Conservation (phyloP, 1,140 invertebrate species). For the Palaemon carinicauda region DNA sequence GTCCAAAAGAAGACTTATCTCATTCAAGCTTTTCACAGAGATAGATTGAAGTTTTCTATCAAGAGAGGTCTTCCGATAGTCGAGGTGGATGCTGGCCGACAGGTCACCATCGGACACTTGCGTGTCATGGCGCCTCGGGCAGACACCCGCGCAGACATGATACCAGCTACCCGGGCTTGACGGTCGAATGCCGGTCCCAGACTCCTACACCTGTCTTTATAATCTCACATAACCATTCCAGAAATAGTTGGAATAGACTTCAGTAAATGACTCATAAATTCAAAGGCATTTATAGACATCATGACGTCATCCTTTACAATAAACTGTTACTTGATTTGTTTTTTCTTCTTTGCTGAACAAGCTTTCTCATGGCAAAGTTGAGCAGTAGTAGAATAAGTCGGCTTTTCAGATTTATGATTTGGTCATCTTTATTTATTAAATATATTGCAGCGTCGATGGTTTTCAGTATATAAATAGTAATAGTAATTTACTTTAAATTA, state of each 20-base stretch:
- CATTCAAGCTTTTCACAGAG: background rate
- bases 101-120: slow-evolving; percentile 48
- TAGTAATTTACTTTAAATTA: too few relatives aligned
- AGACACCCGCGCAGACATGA: slow-evolving; percentile 56
- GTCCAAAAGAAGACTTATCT: background rate
- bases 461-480: too few relatives aligned
- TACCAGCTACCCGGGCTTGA: slow-evolving; percentile 56
- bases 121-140: slow-evolving; percentile 53
- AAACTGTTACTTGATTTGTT: too few relatives aligned
- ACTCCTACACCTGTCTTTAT: background rate
- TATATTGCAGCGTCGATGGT: too few relatives aligned
- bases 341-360: too few relatives aligned
- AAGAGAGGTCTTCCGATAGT: background rate
- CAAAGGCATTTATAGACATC: too few relatives aligned
- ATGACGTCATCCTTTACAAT: background rate
- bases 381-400: too few relatives aligned
- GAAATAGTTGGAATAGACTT: too few relatives aligned
- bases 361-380: too few relatives aligned
- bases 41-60: background rate
- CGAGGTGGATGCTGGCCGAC: slow-evolving; percentile 13
- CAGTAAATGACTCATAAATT: too few relatives aligned
- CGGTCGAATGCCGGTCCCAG: background rate
- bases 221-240: background rate
- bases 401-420: too few relatives aligned
- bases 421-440: too few relatives aligned